A percentile compares a stretch with the other conserved stretches of the same genome.
phyloP scores from a whole-genome alignment of 2,888 invertebrate genomes.

The Brenthis ino region DNA sequence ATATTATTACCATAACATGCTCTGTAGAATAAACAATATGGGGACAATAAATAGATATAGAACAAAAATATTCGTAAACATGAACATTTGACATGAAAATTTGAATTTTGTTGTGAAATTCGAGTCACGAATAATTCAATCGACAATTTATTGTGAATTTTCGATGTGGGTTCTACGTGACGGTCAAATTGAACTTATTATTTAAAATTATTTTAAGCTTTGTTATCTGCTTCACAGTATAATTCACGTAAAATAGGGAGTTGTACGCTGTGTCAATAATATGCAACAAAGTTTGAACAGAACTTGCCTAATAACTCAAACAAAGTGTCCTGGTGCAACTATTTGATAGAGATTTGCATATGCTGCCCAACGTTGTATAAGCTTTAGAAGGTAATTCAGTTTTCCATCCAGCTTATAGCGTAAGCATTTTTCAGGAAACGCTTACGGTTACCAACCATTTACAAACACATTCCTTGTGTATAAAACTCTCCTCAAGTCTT shows the following conservation, averaged over 20 bases:
- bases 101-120: slow-evolving; percentile 40
- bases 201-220: slow-evolving; percentile 34
- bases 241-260: slow-evolving; percentile 1
- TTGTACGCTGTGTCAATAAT: slow-evolving; percentile 15
- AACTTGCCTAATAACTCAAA: slow-evolving; percentile 22
- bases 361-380: background rate
- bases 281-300: slow-evolving; percentile 12
- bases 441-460: too few relatives aligned
- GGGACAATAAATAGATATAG: background rate
- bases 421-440: too few relatives aligned
- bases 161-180: slow-evolving; percentile 32
- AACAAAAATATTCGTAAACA: background rate
- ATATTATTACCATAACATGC: too few relatives aligned
- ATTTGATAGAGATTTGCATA: slow-evolving; percentile 17
- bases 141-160: slow-evolving; percentile 35
- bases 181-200: slow-evolving; percentile 32
- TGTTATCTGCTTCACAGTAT: slow-evolving; percentile 44
- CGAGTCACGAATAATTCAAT: slow-evolving; percentile 41
- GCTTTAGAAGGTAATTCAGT: slow-evolving; percentile 1
- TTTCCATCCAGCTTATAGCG: background rate
- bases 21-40: background rate
- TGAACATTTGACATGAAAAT: slow-evolving; percentile 6
- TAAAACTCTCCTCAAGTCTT: too few relatives aligned
- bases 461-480: too few relatives aligned
- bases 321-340: slow-evolving; percentile 8